phyloP scores from a whole-genome alignment of 2,888 invertebrate genomes.

The Diaperis boleti region DNA sequence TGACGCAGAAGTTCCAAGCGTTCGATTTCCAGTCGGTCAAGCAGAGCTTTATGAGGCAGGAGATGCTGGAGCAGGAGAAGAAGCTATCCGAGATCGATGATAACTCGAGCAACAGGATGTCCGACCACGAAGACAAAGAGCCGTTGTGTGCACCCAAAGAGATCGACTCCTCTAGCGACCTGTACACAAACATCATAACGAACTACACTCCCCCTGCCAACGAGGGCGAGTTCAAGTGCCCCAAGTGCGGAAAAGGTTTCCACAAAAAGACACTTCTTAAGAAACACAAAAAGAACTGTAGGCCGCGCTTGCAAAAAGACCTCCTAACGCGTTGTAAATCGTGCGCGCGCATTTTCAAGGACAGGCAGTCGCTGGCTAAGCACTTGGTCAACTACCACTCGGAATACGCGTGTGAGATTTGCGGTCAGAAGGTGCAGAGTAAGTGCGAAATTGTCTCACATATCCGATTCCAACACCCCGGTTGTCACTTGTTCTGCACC shows the following conservation, averaged over 20 bases:
- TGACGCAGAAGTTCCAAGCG: slow-evolving; percentile 62
- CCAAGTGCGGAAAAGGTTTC: slow-evolving; percentile 70
- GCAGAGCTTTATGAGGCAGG: slow-evolving; percentile 61
- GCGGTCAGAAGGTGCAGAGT: slow-evolving; percentile 69
- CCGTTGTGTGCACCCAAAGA: slow-evolving; percentile 59
- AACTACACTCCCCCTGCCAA: slow-evolving; percentile 66
- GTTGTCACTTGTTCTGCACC: slow-evolving; percentile 69
- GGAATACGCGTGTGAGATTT: slow-evolving; percentile 69
- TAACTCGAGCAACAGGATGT: slow-evolving; percentile 42
- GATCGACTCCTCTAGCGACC: slow-evolving; percentile 62
- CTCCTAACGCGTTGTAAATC: slow-evolving; percentile 70
- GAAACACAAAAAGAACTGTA: slow-evolving; percentile 72
- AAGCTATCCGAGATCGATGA: slow-evolving; percentile 48
- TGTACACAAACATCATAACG: slow-evolving; percentile 65
- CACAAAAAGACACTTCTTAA: slow-evolving; percentile 70
- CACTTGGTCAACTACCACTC: slow-evolving; percentile 70
- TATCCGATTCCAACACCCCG: slow-evolving; percentile 69
- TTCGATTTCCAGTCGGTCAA: slow-evolving; percentile 61
- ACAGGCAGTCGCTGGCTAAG: slow-evolving; percentile 69
- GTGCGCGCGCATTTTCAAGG: slow-evolving; percentile 71
- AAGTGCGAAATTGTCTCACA: slow-evolving; percentile 72
- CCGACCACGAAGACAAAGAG: slow-evolving; percentile 43
- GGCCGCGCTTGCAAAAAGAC: slow-evolving; percentile 67
- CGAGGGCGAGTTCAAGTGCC: slow-evolving; percentile 68
- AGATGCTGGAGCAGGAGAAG: slow-evolving; percentile 53